Percentiles rank a stretch among this genome's conserved stretches.
Conservation (phyloP, 2,797 vertebrate species). For the Manis pentadactyla region DNA sequence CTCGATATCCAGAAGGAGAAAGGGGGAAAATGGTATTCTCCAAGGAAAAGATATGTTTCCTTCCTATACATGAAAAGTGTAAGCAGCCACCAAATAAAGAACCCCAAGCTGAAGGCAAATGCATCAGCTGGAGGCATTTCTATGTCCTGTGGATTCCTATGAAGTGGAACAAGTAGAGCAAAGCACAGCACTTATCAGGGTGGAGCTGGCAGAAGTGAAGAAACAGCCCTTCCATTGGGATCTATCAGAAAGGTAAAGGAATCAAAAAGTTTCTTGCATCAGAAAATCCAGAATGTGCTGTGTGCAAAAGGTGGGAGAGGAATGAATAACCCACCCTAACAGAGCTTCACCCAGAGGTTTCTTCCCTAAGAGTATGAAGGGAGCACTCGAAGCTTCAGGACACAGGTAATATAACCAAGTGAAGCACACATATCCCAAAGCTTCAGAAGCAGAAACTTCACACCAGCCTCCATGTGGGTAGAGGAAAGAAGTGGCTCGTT, state of each 20-base stretch:
- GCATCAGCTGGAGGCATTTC: background rate
- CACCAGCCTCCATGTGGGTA: background rate
- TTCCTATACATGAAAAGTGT: background rate
- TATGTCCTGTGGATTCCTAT: background rate
- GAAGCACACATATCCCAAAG: background rate
- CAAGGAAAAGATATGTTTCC: background rate
- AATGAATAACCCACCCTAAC: background rate
- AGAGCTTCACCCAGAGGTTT: background rate
- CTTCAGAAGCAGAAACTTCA: background rate
- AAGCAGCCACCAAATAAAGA: background rate
- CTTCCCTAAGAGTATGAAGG: background rate
- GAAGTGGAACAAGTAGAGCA: background rate
- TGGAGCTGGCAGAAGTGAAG: background rate
- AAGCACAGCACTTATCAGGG: background rate
- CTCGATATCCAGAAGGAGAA: background rate
- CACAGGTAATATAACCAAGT: background rate
- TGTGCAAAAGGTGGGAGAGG: slow-evolving; percentile 4
- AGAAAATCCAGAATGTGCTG: background rate
- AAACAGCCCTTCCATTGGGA: background rate
- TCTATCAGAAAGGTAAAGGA: background rate
- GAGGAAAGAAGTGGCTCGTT: background rate
- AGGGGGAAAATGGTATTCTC: background rate
- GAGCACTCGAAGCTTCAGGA: background rate
- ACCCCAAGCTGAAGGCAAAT: background rate
- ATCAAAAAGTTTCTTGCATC: background rate